A percentile compares a stretch with the other conserved stretches of the same genome.
These are phyloP conservation scores for Ptychochromis oligacanthus DNA, from an alignment of 2,113 vertebrate species.

Conservation along the genomic window DNA sequence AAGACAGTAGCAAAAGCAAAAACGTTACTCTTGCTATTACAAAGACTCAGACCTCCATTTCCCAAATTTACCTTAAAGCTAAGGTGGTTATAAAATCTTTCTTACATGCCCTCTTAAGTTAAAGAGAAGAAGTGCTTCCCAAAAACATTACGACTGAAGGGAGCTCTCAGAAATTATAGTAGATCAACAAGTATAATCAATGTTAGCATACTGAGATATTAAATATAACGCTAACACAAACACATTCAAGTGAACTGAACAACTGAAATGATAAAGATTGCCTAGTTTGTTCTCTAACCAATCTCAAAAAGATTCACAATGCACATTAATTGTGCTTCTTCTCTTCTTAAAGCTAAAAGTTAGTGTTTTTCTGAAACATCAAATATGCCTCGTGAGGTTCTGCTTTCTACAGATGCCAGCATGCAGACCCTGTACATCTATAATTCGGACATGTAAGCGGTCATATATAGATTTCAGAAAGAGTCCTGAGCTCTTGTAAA, in stretches of 20 bases:
- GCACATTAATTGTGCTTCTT: neutral
- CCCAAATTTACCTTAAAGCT: neutral
- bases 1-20: neutral
- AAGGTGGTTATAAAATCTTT: neutral
- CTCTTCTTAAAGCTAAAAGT: neutral
- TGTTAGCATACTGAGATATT: neutral
- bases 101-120: neutral
- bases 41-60: neutral
- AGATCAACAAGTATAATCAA: neutral
- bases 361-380: neutral
- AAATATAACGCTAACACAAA: neutral
- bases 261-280: neutral
- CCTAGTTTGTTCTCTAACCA: neutral
- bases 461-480: neutral
- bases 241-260: neutral
- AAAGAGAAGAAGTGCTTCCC: neutral
- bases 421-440: neutral
- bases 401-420: neutral
- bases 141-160: neutral
- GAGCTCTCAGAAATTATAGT: neutral
- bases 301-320: neutral
- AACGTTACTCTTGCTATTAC: neutral
- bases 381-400: neutral
- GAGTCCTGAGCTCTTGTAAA: neutral
- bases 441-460: neutral